phyloP scores from a whole-genome alignment of 1,140 invertebrate genomes.

The Drosophila orosa region DNA sequence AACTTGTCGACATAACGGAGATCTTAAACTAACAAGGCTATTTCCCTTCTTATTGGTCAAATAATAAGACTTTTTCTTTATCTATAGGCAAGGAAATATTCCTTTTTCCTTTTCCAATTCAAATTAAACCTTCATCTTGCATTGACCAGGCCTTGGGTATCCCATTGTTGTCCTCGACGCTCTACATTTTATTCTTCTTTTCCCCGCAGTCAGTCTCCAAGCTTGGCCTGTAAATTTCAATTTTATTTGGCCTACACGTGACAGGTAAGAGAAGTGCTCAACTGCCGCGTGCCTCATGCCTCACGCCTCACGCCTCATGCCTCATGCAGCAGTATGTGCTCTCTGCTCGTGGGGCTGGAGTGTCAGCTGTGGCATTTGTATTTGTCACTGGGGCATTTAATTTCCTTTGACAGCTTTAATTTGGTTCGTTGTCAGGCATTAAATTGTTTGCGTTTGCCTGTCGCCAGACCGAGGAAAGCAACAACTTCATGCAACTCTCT shows the following conservation, averaged over 20 bases:
- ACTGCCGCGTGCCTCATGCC: slow-evolving; percentile 1
- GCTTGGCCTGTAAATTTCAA: slow-evolving; percentile 66
- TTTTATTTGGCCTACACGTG: slow-evolving; percentile 77
- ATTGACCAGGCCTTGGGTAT: neutral
- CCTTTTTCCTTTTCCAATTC: too few relatives aligned
- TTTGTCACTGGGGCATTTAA: slow-evolving; percentile 66
- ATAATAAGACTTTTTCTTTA: too few relatives aligned
- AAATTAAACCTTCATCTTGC: too few relatives aligned
- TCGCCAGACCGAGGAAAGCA: neutral
- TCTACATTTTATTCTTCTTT: slow-evolving; percentile 14
- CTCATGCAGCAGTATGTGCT: slow-evolving; percentile 4
- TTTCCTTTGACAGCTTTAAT: slow-evolving; percentile 70
- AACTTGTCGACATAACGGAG: too few relatives aligned
- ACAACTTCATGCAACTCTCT: slow-evolving; percentile 17
- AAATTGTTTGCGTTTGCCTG: slow-evolving; percentile 39
- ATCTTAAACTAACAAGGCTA: too few relatives aligned
- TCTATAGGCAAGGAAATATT: too few relatives aligned
- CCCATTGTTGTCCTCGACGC: neutral
- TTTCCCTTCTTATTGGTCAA: too few relatives aligned
- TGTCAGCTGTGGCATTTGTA: slow-evolving; percentile 51
- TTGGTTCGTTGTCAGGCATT: slow-evolving; percentile 53
- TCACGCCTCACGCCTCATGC: neutral
- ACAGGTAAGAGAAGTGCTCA: slow-evolving; percentile 53
- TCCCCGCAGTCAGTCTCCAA: slow-evolving; percentile 1
- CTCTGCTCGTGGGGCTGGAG: slow-evolving; percentile 15